phyloP scores from a whole-genome alignment of 1,140 invertebrate species.

The Saccostrea echinata region DNA sequence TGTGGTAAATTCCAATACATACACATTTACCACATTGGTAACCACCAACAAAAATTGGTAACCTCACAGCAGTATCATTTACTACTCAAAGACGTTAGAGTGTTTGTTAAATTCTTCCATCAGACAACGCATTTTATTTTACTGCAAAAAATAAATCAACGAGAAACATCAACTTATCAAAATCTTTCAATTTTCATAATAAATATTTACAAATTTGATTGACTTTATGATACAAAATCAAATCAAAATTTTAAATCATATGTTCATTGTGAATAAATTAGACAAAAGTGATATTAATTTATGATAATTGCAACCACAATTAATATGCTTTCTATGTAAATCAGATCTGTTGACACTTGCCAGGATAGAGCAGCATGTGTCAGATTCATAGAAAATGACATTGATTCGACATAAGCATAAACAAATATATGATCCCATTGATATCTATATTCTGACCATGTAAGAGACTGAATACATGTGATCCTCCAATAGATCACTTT shows the following conservation, averaged over 20 bases:
- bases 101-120: not conserved
- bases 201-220: conserved; percentile 36
- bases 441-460: conserved; percentile 34
- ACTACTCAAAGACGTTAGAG: not conserved
- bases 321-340: conserved; percentile 43
- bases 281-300: conserved; percentile 39
- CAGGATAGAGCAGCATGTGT: conserved; percentile 33
- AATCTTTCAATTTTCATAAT: not conserved
- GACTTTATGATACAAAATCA: conserved; percentile 38
- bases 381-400: conserved; percentile 22
- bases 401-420: conserved; percentile 25
- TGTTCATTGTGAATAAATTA: conserved; percentile 36
- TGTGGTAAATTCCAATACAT: conserved; percentile 24
- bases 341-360: conserved; percentile 29
- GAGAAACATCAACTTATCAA: not conserved
- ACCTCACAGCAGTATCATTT: not conserved
- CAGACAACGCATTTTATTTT: not conserved
- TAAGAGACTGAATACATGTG: not conserved
- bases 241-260: conserved; percentile 43
- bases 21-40: conserved; percentile 15
- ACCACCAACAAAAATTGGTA: conserved; percentile 13
- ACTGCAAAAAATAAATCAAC: conserved; percentile 16
- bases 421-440: conserved; percentile 23
- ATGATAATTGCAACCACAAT: conserved; percentile 27
- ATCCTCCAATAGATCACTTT: not conserved